phyloP scores from a whole-genome alignment of 2,888 invertebrate species.

The Trissoscelio sp. region DNA sequence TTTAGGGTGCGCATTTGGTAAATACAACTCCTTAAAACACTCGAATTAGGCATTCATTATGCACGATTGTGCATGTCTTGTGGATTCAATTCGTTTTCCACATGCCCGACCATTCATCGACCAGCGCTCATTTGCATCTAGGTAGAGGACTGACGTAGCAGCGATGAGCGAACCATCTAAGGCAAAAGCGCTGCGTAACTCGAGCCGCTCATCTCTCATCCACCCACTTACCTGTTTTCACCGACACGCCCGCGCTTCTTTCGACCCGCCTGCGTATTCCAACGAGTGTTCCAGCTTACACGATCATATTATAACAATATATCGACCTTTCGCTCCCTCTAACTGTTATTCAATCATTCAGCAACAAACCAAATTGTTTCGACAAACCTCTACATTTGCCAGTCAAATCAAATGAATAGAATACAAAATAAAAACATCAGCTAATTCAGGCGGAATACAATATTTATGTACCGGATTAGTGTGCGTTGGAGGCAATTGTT shows the following conservation, averaged over 20 bases:
- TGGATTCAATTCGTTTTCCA: constrained; percentile 31
- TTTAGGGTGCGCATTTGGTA: not conserved
- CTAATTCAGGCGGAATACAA: constrained; percentile 50
- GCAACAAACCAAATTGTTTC: constrained; percentile 38
- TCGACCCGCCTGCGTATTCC: constrained; percentile 1
- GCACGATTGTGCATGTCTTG: constrained; percentile 18
- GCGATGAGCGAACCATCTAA: constrained; percentile 48
- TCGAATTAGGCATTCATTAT: constrained; percentile 36
- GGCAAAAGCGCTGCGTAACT: constrained; percentile 55
- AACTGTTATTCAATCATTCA: constrained; percentile 58
- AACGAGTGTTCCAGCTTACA: constrained; percentile 7
- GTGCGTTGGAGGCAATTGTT: constrained; percentile 44
- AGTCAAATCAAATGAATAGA: constrained; percentile 45
- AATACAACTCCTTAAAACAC: not conserved
- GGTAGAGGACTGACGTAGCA: constrained; percentile 23
- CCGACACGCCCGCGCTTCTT: constrained; percentile 55
- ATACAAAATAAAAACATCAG: constrained; percentile 43
- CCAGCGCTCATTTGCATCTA: constrained; percentile 43
- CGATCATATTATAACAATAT: constrained; percentile 48
- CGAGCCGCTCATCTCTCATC: constrained; percentile 62
- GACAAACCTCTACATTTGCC: constrained; percentile 40
- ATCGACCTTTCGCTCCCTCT: constrained; percentile 7
- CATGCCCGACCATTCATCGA: constrained; percentile 9
- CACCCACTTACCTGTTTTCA: constrained; percentile 61
- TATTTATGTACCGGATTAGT: constrained; percentile 20